These are phyloP conservation scores for Criorhina ranunculi DNA, from an alignment of 2,888 invertebrate species.

Conservation along the genomic window DNA sequence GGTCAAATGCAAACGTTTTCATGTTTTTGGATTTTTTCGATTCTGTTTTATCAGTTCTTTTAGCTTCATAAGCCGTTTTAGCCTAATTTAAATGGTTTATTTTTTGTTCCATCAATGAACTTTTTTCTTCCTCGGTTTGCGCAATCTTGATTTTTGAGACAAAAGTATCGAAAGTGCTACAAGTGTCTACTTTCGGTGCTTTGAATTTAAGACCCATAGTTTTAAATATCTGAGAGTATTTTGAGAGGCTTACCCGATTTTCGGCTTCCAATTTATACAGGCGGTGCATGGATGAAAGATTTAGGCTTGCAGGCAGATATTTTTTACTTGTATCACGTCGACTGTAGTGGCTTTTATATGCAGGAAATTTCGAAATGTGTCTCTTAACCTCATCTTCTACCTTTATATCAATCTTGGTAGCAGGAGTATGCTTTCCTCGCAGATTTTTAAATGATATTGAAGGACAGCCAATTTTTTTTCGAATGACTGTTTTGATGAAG, in stretches of 20 bases:
- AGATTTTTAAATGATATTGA: constrained; percentile 33
- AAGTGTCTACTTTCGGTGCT: constrained; percentile 23
- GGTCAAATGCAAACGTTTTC: constrained; percentile 16
- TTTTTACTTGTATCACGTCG: constrained; percentile 29
- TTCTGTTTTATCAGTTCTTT: neutral
- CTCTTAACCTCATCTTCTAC: constrained; percentile 33
- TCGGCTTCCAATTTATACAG: constrained; percentile 35
- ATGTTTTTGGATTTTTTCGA: neutral
- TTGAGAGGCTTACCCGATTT: constrained; percentile 47
- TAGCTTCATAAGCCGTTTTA: neutral
- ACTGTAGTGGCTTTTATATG: too few species aligned
- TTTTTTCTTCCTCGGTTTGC: constrained; percentile 8
- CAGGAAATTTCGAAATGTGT: constrained; percentile 33
- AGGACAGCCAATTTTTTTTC: constrained; percentile 41
- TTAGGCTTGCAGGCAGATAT: constrained; percentile 42
- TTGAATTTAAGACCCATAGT: constrained; percentile 62
- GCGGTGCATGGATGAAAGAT: constrained; percentile 59
- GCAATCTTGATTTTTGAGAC: constrained; percentile 19
- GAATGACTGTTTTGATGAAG: constrained; percentile 41
- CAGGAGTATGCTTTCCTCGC: constrained; percentile 25
- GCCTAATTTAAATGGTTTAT: neutral
- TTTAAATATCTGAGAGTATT: constrained; percentile 60
- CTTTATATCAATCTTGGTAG: constrained; percentile 27
- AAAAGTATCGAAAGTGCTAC: constrained; percentile 24
- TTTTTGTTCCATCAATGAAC: constrained; percentile 19